Percentiles rank a stretch among this genome's conserved stretches.
phyloP scores from a whole-genome alignment of 1,140 invertebrate species.

The Penaeus vannamei region DNA sequence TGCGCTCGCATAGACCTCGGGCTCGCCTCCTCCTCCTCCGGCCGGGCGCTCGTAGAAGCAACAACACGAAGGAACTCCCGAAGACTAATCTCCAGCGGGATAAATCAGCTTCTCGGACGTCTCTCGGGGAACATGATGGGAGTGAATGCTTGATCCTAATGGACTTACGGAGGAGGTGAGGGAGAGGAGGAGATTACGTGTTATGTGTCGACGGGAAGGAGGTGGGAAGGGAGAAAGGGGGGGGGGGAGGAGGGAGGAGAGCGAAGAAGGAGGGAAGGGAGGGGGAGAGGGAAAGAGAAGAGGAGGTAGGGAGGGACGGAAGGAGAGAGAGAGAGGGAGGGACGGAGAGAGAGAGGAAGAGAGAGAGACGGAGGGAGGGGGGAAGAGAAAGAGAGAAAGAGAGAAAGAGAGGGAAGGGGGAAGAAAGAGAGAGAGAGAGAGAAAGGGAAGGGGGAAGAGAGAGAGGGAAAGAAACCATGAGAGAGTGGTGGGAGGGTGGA shows the following conservation, averaged over 20 bases:
- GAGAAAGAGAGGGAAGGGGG: background rate
- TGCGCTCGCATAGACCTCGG: too few species aligned
- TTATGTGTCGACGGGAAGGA: background rate
- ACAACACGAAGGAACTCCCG: too few species aligned
- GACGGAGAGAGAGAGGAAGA: background rate
- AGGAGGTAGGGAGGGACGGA: background rate
- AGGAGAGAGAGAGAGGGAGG: slow-evolving; percentile 9
- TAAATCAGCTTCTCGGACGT: too few species aligned
- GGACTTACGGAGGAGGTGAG: background rate
- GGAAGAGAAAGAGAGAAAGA: background rate
- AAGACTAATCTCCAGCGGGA: too few species aligned
- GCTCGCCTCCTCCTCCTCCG: too few species aligned
- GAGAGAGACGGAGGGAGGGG: background rate
- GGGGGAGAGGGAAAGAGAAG: too few species aligned
- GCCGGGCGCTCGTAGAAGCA: too few species aligned
- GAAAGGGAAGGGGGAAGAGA: background rate
- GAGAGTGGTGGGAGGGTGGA: too few species aligned
- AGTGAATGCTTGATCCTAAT: background rate
- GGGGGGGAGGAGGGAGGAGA: background rate
- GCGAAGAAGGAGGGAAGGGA: background rate
- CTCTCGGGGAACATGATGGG: background rate
- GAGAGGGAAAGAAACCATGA: background rate
- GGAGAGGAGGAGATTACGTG: background rate
- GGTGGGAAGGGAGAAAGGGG: background rate
- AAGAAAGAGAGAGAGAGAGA: background rate